Evolutionary conservation across 2,113 vertebrate species (phyloP), one percentile per base, ranked within the genome.

Genomic region (Coregonus clupeaformis): DNA sequence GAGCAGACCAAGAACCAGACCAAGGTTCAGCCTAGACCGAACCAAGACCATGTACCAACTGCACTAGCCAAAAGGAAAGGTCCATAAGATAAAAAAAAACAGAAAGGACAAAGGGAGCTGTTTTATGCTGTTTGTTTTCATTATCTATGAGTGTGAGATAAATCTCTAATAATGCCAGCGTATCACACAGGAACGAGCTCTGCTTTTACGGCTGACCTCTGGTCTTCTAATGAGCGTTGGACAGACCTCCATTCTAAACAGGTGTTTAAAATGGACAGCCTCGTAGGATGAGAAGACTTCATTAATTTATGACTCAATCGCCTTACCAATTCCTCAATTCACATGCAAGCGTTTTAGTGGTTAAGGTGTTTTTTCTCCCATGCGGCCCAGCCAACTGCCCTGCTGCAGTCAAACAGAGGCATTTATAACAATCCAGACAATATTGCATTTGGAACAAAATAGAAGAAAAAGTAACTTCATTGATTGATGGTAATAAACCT

Each of bases 221-320:
- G 57, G 13, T 27, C 65, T n/a, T 14, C 65, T n/a, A 32, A 20
- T 6, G 16, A 20, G 29, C 6, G 2, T 20, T 16, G 13, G 60
- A 72, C 36, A 63, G 73, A 57, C 49, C 30, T 80, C 72, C 81
- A 88, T 80, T 74, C 25, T 69, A 86, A 89, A 71, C 68, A 86
- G 47, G 65, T 83, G 66, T 78, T 89, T 87, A 80, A 87, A 86
- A 86, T 0, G 80, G 69, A 67, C 69, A 78, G 72, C 73, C 86
- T 79, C 82, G 45, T 25, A 82, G 82, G 85, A 84, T 79, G 29
- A 74, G 70, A 68, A 73, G 74, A 81, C 73, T 82, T 89, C 81
- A 90, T 90, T 80, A 72, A 77, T 74, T 72, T 1, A 87, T 89
- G 84, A 13, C 76, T 90, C 82, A 83, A 85, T 88, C 63, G 18